These are phyloP conservation scores for Hirtodrosophila cameraria DNA, from an alignment of 2,888 invertebrate species.

Conservation along the genomic window DNA sequence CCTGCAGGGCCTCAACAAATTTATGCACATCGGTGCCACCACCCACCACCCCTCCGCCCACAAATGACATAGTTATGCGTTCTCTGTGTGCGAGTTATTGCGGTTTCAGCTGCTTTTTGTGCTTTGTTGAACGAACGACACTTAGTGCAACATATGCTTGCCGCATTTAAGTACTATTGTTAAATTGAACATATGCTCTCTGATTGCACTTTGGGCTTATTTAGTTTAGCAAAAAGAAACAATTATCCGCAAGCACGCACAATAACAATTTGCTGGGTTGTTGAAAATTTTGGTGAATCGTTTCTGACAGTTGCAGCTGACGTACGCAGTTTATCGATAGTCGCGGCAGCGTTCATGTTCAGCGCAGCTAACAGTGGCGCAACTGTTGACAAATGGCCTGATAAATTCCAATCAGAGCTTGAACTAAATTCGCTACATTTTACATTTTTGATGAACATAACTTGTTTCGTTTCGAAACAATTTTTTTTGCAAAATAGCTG, in stretches of 20 bases:
- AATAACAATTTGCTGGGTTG: constrained; percentile 53
- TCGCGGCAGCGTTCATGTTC: constrained; percentile 21
- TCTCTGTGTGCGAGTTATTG: constrained; percentile 35
- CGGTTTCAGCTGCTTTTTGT: constrained; percentile 35
- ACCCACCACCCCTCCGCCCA: constrained; percentile 69
- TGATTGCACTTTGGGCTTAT: constrained; percentile 38
- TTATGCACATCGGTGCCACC: constrained; percentile 81
- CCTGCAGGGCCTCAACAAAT: constrained; percentile 94
- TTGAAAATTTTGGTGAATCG: constrained; percentile 65
- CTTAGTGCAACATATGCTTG: constrained; percentile 41
- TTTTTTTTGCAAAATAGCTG: too few species aligned
- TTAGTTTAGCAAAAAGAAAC: constrained; percentile 24
- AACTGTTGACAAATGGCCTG: constrained; percentile 14
- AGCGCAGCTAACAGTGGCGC: constrained; percentile 4
- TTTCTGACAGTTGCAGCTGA: constrained; percentile 75
- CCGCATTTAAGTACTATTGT: constrained; percentile 52
- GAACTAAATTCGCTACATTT: too few species aligned
- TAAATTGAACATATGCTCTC: constrained; percentile 31
- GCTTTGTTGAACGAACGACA: constrained; percentile 40
- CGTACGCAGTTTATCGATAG: constrained; percentile 68
- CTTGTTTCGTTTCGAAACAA: too few species aligned
- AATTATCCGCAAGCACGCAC: constrained; percentile 32
- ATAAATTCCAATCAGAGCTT: not conserved
- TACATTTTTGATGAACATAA: too few species aligned
- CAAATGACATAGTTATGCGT: constrained; percentile 81